Base-by-base conservation (phyloP, 2,113 vertebrate species). In the Etheostoma cragini region DNA sequence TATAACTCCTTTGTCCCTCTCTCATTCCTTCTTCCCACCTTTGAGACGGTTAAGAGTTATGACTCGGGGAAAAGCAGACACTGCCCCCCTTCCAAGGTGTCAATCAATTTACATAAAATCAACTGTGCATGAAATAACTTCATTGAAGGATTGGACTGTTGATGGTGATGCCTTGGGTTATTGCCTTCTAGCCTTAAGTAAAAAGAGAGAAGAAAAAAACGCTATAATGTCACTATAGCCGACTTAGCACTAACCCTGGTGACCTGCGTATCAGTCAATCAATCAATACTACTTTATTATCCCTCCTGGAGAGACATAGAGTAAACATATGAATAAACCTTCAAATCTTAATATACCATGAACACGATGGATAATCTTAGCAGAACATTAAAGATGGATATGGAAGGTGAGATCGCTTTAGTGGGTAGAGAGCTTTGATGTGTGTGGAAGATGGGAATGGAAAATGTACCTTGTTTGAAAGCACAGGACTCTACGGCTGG, bases 91-190 rank as follows among this genome's bases (percentile, higher is more conserved):
- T 87, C 87, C 77, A 93, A 97, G 95, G 95, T 96, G 96, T 97
- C 97, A 97, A 96, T 97, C 97, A 97, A 96, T 95, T 96, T 96
- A 94, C 91, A 95, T 94, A 95, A 95, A 96, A 95, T 96, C 97
- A 97, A 97, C 96, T 96, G 91, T 89, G 94, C 95, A 95, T 97
- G 96, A 97, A 97, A 97, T 96, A 95, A 96, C 92, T 88, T 94
- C 94, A 78, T 92, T 94, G 95, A 95, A 92, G 88, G 91, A 93
- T 91, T 91, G 89, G 88, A 90, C 88, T 86, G 88, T 87, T 92
- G 87, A 93, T 91, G 92, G 80, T 75, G 80, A 82, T 90, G 88
- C 90, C 88, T 91, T 83, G 64, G 84, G 88, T 94, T 91, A 94
- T 93, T 89, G 87, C 90, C 84, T 91, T 76, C 86, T 67, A 42